A percentile compares a stretch with the other conserved stretches of the same genome.
phyloP scores from a whole-genome alignment of 92 coral and sea anemone species.

The Siderastrea siderea region DNA sequence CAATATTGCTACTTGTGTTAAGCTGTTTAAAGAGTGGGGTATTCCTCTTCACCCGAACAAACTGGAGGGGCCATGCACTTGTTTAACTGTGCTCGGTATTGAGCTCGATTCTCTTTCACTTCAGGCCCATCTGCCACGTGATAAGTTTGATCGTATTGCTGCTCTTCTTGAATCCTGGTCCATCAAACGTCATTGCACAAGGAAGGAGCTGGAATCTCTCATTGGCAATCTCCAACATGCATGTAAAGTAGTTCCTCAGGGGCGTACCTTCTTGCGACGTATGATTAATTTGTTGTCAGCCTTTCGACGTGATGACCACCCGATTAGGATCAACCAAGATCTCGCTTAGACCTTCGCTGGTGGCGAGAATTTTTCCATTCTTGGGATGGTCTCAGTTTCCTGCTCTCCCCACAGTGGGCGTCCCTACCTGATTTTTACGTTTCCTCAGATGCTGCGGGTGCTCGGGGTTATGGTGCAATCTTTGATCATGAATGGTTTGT shows the following conservation, averaged over 20 bases:
- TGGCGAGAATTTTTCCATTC: slow-evolving; percentile 27
- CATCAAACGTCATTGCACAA: slow-evolving; percentile 3
- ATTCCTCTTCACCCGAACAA: slow-evolving; percentile 37
- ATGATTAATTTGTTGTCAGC: slow-evolving; percentile 31
- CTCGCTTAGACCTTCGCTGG: slow-evolving; percentile 22
- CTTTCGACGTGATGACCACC: slow-evolving; percentile 31
- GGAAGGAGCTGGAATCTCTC: slow-evolving; percentile 45
- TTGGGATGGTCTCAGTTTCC: slow-evolving; percentile 19
- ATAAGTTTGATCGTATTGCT: slow-evolving; percentile 5
- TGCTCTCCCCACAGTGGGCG: neutral
- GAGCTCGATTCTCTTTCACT: slow-evolving; percentile 12
- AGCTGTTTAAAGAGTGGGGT: neutral
- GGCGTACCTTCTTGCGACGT: slow-evolving; percentile 25
- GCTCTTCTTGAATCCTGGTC: slow-evolving; percentile 8
- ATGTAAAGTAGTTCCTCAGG: slow-evolving; percentile 36
- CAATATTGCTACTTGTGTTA: neutral
- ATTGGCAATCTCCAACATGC: slow-evolving; percentile 49
- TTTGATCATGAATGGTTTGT: neutral
- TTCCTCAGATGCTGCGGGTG: slow-evolving; percentile 18
- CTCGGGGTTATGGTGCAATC: neutral
- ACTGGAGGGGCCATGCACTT: slow-evolving; percentile 10
- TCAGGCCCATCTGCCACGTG: slow-evolving; percentile 14
- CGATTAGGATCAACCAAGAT: slow-evolving; percentile 29
- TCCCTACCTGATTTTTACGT: neutral
- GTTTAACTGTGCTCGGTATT: neutral